Percentiles rank a stretch among this genome's conserved stretches.
Conservation (phyloP, 2,888 invertebrate species). For the Aspidiotus destructor region DNA sequence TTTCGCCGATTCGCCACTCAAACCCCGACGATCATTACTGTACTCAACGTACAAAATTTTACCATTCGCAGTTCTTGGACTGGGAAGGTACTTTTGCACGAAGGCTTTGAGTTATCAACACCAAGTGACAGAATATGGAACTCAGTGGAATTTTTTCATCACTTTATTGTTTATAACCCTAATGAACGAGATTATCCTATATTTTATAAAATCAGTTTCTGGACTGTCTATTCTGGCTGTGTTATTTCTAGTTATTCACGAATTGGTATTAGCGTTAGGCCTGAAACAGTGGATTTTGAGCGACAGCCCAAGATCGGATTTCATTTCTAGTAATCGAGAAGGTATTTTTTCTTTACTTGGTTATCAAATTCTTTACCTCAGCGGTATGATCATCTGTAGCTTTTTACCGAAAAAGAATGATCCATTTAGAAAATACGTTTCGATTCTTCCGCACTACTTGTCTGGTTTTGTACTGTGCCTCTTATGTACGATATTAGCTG, state of each 20-base stretch:
- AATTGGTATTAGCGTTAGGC: constrained; percentile 52
- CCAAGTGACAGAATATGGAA: constrained; percentile 86
- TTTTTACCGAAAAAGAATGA: constrained; percentile 42
- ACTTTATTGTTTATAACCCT: constrained; percentile 78
- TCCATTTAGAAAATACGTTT: constrained; percentile 22
- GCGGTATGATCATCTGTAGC: constrained; percentile 56
- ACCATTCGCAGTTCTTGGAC: constrained; percentile 52
- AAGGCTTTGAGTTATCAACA: constrained; percentile 68
- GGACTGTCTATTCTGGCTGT: constrained; percentile 50
- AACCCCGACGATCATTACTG: constrained; percentile 39
- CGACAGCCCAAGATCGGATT: constrained; percentile 47
- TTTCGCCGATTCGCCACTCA: constrained; percentile 45
- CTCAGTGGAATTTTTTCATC: constrained; percentile 97
- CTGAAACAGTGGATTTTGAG: constrained; percentile 64
- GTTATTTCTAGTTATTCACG: constrained; percentile 53
- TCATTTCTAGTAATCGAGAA: constrained; percentile 80
- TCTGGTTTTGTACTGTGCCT: constrained; percentile 42
- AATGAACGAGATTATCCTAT: constrained; percentile 54
- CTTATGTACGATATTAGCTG: constrained; percentile 45
- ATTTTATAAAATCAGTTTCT: constrained; percentile 45
- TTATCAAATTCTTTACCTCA: constrained; percentile 71
- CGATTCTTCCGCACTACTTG: constrained; percentile 36
- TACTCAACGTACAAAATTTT: constrained; percentile 41
- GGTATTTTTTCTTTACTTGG: constrained; percentile 79
- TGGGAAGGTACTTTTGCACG: constrained; percentile 51